A percentile compares a stretch with the other conserved stretches of the same genome.
phyloP scores from a whole-genome alignment of 1,140 invertebrate species.

The Octopus bimaculoides region DNA sequence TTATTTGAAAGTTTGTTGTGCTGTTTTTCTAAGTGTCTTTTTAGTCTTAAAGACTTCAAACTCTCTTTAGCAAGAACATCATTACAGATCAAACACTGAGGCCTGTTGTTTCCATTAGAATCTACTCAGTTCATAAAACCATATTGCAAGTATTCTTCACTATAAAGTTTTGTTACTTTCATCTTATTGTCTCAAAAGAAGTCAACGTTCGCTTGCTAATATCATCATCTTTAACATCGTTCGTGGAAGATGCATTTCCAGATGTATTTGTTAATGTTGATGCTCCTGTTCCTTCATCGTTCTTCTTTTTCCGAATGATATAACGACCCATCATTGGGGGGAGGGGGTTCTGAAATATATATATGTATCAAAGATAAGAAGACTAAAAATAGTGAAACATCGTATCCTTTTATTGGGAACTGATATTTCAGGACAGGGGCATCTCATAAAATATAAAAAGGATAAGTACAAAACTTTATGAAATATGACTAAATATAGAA shows the following conservation, averaged over 20 bases:
- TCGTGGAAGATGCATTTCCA: not conserved
- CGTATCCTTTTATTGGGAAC: no score
- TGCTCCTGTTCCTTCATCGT: slow-evolving; percentile 37
- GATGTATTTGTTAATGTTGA: not conserved
- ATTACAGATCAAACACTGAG: not conserved
- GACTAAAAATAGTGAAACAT: no score
- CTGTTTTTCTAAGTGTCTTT: not conserved
- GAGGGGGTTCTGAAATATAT: no score
- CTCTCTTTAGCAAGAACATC: not conserved
- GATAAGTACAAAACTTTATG: no score
- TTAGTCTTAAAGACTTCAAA: not conserved
- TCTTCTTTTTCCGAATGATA: slow-evolving; percentile 13
- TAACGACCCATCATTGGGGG: not conserved
- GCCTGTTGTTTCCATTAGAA: not conserved
- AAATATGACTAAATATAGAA: no score
- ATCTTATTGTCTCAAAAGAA: no score
- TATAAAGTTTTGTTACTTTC: not conserved
- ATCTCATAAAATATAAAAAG: no score
- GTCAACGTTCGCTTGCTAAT: no score
- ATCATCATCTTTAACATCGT: not conserved
- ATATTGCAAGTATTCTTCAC: not conserved
- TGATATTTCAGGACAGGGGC: no score
- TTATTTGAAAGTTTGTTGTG: not conserved
- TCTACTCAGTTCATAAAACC: not conserved
- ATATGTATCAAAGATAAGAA: no score